Evolutionary conservation across 2,888 invertebrate species (phyloP), one percentile per base, ranked within the genome.

Genomic region (Zootermopsis nevadensis): DNA sequence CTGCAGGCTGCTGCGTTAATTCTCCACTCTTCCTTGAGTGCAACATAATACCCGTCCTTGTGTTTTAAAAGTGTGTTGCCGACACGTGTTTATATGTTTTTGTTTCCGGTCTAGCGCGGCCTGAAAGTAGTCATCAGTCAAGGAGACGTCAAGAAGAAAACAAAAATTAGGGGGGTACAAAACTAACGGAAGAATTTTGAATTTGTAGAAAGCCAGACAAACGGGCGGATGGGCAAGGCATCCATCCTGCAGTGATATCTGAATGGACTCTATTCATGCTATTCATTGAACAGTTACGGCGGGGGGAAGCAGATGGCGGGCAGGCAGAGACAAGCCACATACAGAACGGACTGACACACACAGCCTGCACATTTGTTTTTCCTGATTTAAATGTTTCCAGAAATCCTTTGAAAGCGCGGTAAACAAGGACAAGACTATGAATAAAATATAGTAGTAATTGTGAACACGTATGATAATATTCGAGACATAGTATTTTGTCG

Each of bases 181-280:
- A 69, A 69, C 69, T 31, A 69, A 69, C 69, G 69, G 69, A 69
- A 69, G 69, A 69, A 69, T 33, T 69, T 69, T 69, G 69, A 69
- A 69, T 69, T 69, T 30, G 33, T 30, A 69, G 33, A 69, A 69
- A 69, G 33, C 8, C 69, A 69, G 33, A 22, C 33, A 69, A 30
- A 69, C 33, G 33, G 33, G 31, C 69, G 69, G 30, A 69, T 31
- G 69, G 33, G 27, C 33, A 31, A 24, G 38, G 33, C 31, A 74
- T 74, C 74, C 15, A 74, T 74, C 74, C 74, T 74, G n/a, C 38
- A 74, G 35, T 74, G 33, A 38, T 38, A 38, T 74, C n/a, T 74
- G 74, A 74, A 74, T 74, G 74, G 74, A 74, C 24, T 38, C 24
- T n/a, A 74, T 74, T 74, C 74, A 38, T 38, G 38, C n/a, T 35